Base-by-base conservation (phyloP, 1,140 invertebrate species). In the Papilio polyxenes region DNA sequence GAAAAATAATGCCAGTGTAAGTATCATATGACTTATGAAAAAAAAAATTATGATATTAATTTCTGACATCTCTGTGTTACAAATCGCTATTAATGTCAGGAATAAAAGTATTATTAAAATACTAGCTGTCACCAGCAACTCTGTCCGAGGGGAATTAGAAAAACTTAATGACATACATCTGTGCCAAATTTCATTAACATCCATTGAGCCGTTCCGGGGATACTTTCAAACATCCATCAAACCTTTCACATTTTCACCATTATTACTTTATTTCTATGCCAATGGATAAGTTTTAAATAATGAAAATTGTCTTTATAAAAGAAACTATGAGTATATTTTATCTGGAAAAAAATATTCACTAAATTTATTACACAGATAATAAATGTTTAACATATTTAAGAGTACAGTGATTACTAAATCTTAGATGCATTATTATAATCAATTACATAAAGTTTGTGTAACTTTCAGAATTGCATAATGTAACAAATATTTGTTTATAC, bases 1-100 rank as follows among this genome's bases (percentile, higher is more conserved):
- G 56, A 82, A 82, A 40, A 87, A 69, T 56, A 90, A 87, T 84
- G 84, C 85, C 74, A 90, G 88, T 87, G 92, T 93, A 81, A 91
- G 92, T 91, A 49, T 72, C 4, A 15, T 31, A 15, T 65, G 31
- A 1, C 23, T 13, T 37, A 37, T 69, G 5, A 37, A 37, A 15
- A 15, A 69, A 69, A 37, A 69, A 3, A 4, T 15, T 56, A 17
- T 56, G 17, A 56, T 17, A 6, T 56, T 56, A 56, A 56, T 56
- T 56, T 17, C 15, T 17, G 23, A 31, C 23, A 31, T 31, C 23
- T 31, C 23, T 31, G 23, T 31, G n/a, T 56, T 56, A 15, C 51
- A 56, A 56, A 17, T 56, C n/a, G n/a, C 15, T 53, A 13, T 53
- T 56, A 56, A 56, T 1, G 53, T 17, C n/a, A 53, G 51, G 15